Base-by-base conservation (phyloP, 2,113 vertebrate species). In the Calypte anna region DNA sequence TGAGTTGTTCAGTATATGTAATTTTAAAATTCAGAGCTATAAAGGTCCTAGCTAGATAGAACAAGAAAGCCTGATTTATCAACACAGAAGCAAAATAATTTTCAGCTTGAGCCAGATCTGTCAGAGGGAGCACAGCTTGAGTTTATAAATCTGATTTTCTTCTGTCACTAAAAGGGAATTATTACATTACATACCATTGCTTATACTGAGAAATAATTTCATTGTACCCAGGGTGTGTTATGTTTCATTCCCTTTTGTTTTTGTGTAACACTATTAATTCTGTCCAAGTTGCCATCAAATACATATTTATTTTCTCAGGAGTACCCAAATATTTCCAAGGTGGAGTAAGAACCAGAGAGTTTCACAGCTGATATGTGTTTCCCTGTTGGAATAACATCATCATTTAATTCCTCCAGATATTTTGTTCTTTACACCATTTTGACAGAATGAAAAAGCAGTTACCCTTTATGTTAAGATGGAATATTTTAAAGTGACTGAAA, bases 311-410 rank as follows among this genome's bases (percentile, higher is more conserved):
- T 98, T 97, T 97, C 96, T 97, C 96, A 95, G 88, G 93, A 94
- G 95, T 94, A 96, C 86, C 90, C 88, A 97, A 97, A 77, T 92
- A 96, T 97, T 96, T 98, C 97, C 96, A 98, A 97, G 95, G 96
- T 96, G 96, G 96, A 97, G 96, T 91, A 95, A 97, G 97, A 96
- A 96, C 87, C 63, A 79, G 88, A 84, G 95, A 96, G 82, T 84
- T 93, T 91, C 68, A 69, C 88, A 90, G 94, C 94, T 98, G 97
- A 97, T 96, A 94, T 96, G 93, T 95, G 93, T 88, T 96, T 97
- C 85, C 92, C 94, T 85, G 75, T 93, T 96, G 95, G 96, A 97
- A 97, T 98, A 96, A 98, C 94, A 97, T 98, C 97, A 98, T 82
- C 78, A 3, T 86, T 94, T 97, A 97, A 97, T 97, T 98, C 93